Base-by-base conservation (phyloP, 2,888 invertebrate species). In the Perdita meconis region DNA sequence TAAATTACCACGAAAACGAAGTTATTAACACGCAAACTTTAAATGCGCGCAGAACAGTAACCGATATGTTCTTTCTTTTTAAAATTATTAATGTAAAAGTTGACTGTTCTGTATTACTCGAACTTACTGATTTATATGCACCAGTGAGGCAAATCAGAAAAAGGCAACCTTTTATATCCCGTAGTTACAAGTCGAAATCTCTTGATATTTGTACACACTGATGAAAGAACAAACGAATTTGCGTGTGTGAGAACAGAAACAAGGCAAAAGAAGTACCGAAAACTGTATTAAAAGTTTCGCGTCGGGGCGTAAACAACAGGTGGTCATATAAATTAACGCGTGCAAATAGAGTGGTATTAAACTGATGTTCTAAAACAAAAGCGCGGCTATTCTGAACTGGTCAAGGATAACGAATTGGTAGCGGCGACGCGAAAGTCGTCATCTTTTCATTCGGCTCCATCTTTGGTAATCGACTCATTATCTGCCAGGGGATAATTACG, bases 381-480 rank as follows among this genome's bases (percentile, higher is more conserved):
- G 42, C 16, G 30, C 13, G 1, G 12, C 5, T 12, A 50, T 61
- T 63, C 61, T 40, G 0, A 24, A n/a, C 22, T 26, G 66, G 8
- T 8, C 61, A 60, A 77, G 42, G 65, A 82, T 82, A 81, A 82
- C 81, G 78, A 75, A 74, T 69, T 74, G 50, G 63, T 76, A 80
- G 64, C 69, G 80, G 72, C 80, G 69, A 66, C 69, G 68, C 51
- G 47, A 60, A 80, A 68, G 70, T 74, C 65, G 12, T 70, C 44
- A 53, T 61, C 73, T 69, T 70, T 59, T 66, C 44, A 19, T 6
- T 60, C 61, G 42, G 47, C 55, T 60, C 64, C 75, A 74, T 81
- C 81, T 84, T 85, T 81, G 76, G 75, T 86, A 88, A 88, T 87
- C 82, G 87, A 86, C 86, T 87, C 85, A 84, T 89, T 88, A 89